These are phyloP conservation scores for Eumacrocentrus americanus DNA, from an alignment of 2,888 invertebrate genomes.

Conservation along the genomic window DNA sequence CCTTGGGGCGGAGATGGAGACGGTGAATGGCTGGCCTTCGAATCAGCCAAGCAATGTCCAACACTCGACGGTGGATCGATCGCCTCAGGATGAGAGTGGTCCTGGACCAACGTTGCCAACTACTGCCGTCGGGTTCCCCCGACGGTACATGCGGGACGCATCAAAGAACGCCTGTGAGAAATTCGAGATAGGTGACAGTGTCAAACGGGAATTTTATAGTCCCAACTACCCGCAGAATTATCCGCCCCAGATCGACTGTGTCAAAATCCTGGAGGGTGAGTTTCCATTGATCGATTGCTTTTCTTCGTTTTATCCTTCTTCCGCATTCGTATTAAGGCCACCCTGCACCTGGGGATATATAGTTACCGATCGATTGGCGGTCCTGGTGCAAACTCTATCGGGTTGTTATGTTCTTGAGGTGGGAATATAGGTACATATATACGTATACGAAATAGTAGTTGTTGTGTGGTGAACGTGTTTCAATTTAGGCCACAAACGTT, in stretches of 20 bases:
- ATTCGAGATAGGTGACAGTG: slow-evolving; percentile 66
- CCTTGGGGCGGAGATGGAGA: background rate
- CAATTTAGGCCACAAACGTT: slow-evolving; percentile 18
- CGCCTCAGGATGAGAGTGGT: background rate
- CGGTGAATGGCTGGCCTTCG: slow-evolving; percentile 1
- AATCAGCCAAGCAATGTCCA: background rate
- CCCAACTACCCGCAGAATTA: slow-evolving; percentile 74
- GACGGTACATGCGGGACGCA: slow-evolving; percentile 51
- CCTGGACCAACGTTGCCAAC: slow-evolving; percentile 22
- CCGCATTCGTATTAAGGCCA: background rate
- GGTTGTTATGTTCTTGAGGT: slow-evolving; percentile 13
- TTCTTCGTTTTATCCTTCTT: background rate
- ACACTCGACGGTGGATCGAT: slow-evolving; percentile 15
- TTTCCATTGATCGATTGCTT: slow-evolving; percentile 29
- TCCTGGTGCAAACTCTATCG: slow-evolving; percentile 4
- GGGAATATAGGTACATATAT: too few relatives aligned
- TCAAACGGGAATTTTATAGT: slow-evolving; percentile 71
- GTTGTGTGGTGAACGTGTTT: slow-evolving; percentile 10
- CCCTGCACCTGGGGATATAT: too few relatives aligned
- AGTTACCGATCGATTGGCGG: slow-evolving; percentile 11
- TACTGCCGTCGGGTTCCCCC: slow-evolving; percentile 30
- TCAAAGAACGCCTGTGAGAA: slow-evolving; percentile 62
- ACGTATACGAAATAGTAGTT: too few relatives aligned
- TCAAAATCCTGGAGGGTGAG: slow-evolving; percentile 72
- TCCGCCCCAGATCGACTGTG: slow-evolving; percentile 72